Base-by-base conservation (phyloP, 2,113 vertebrate species). In the Calypte anna region DNA sequence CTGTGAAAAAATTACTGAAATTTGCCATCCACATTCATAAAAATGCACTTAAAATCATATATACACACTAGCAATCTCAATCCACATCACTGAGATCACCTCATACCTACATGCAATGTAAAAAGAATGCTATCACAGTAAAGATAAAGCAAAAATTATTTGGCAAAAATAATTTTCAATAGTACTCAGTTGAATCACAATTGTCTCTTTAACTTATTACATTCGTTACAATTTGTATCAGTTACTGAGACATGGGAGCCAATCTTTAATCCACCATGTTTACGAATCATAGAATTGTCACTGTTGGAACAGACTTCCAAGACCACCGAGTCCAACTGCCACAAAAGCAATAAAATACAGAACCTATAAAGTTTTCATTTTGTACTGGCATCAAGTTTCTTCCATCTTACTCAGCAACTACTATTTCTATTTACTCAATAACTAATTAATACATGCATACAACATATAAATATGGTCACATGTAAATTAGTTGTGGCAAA, bases 1-100 rank as follows among this genome's bases (percentile, higher is more conserved):
- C 75, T 36, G 44, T 7, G 53, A 31, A 82, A 93, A 96, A 91
- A 91, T 85, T 53, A 73, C 30, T 84, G 74, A 33, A 87, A 94
- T 93, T 94, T 85, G 74, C 69, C 14, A 3, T 46, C n/a, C 21
- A n/a, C 40, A 46, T 79, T 82, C 61, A 85, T 36, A 72, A 93
- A 90, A 81, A 78, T 9, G 8, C 76, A 68, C 79, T 79, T 93
- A 64, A 82, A 95, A 67, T 20, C 21, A 4, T 27, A 78, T 89
- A 17, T 62, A 74, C 14, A 86, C 28, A 17, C 55, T 0, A 78
- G 61, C 31, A 63, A 70, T 48, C 57, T 84, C 48, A 64, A 57
- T 64, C 43, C 30, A 87, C 27, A 85, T 40, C 66, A 69, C 19
- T 33, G 25, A 84, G 38, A 70, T 79, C 40, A 76, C 21, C 73